Percentiles rank a stretch among this genome's conserved stretches.
These are phyloP conservation scores for Ctenopoma multispine DNA, from an alignment of 2,797 vertebrate genomes.

Conservation along the genomic window DNA sequence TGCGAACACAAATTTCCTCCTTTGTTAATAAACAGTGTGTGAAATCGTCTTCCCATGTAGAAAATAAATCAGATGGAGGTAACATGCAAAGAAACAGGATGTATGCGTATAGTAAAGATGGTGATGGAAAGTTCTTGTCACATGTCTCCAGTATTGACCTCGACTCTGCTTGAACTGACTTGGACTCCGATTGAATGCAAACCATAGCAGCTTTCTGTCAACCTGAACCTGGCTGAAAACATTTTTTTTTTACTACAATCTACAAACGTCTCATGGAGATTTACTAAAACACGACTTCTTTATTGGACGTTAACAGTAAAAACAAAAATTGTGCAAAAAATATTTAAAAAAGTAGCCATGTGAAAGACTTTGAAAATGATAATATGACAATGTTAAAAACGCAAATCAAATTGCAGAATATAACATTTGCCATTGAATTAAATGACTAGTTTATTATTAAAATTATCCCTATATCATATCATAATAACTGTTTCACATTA, in stretches of 20 bases:
- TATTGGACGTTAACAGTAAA: background rate
- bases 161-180: background rate
- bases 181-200: background rate
- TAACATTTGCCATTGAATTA: too few relatives aligned
- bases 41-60: constrained; percentile 20
- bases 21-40: background rate
- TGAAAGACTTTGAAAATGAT: too few relatives aligned
- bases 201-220: background rate
- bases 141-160: background rate
- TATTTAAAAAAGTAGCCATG: too few relatives aligned
- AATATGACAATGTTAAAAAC: too few relatives aligned
- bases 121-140: constrained; percentile 6
- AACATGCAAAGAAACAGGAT: constrained; percentile 23
- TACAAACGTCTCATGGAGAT: background rate
- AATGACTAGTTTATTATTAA: too few relatives aligned
- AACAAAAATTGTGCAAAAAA: background rate
- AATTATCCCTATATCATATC: too few relatives aligned
- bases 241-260: background rate
- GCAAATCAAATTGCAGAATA: too few relatives aligned
- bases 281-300: background rate
- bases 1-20: background rate
- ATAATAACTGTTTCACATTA: too few relatives aligned
- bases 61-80: constrained; percentile 12
- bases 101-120: background rate
- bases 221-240: background rate